Base-by-base conservation (phyloP, 2,888 invertebrate species). In the Mythimna albipuncta region DNA sequence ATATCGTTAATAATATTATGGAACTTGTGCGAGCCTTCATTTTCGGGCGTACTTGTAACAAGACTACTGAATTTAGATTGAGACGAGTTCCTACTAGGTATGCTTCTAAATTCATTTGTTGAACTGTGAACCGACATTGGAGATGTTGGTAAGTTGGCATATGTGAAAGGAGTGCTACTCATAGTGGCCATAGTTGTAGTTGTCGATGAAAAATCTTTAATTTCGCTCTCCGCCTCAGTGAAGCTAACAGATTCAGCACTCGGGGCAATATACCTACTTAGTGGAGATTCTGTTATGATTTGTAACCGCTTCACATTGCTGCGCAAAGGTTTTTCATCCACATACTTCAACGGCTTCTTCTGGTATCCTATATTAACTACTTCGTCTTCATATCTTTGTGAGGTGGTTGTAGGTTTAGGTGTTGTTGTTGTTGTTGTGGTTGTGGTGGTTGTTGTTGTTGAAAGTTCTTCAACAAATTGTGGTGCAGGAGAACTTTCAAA, bases 361-460 rank as follows among this genome's bases (percentile, higher is more conserved):
- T 93, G 91, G 65, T 89, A 94, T 59, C 96, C 96, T 75, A 95
- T 94, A 82, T 95, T 95, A 57, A 95, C 92, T 65, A 93, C 85
- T 86, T 91, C 90, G 85, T 92, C 92, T 75, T 93, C 87, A 66
- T 87, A 67, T 74, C 44, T 81, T 38, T 73, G 69, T 54, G 80
- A 72, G 38, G 80, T 80, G 50, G 85, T 81, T 47, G 84, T 81
- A 54, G 85, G 82, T 82, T 88, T 85, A 26, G 64, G 35, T 68
- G 90, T 85, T 67, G 90, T 85, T 32, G 91, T 90, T 63, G 67
- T 67, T 65, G 90, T 89, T 64, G 77, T 72, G n/a, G 72, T 57
- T 32, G 72, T 74, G 13, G 89, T 88, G 64, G 90, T 85, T 44
- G 91, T 89, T 64, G 90, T 89, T 21, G 89, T 89, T 41, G 87